Percentiles rank a stretch among this genome's conserved stretches.
These are phyloP conservation scores for Clarias gariepinus DNA, from an alignment of 2,113 vertebrate genomes.

Conservation along the genomic window DNA sequence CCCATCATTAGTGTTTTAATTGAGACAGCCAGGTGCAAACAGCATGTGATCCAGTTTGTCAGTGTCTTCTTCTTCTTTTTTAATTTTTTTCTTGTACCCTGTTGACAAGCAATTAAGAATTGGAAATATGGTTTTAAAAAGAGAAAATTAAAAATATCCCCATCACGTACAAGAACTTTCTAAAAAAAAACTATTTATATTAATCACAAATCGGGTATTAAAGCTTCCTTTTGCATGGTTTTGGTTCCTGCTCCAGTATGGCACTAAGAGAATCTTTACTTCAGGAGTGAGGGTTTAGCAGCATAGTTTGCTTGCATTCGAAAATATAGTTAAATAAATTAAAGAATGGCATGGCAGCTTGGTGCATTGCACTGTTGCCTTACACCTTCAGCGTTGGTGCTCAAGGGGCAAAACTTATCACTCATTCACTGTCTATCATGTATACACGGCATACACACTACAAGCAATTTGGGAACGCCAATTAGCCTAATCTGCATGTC, in stretches of 20 bases:
- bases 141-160: background rate
- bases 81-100: constrained; percentile 68
- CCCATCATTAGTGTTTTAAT: constrained; percentile 72
- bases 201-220: background rate
- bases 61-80: constrained; percentile 64
- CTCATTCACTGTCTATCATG: no score
- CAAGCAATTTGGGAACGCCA: no score
- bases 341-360: background rate
- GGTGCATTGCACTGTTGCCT: no score
- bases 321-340: background rate
- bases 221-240: background rate
- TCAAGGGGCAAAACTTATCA: no score
- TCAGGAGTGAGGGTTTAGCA: background rate
- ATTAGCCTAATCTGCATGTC: no score
- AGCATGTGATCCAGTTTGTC: constrained; percentile 75
- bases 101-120: constrained; percentile 68
- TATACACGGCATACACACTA: no score
- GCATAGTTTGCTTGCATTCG: background rate
- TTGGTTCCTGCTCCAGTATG: background rate
- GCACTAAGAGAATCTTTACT: background rate
- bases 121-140: constrained; percentile 24
- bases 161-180: background rate
- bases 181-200: no score
- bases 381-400: no score
- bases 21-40: constrained; percentile 74